Conservation (phyloP, 2,113 vertebrate species). For the Pelmatolapia mariae region DNA sequence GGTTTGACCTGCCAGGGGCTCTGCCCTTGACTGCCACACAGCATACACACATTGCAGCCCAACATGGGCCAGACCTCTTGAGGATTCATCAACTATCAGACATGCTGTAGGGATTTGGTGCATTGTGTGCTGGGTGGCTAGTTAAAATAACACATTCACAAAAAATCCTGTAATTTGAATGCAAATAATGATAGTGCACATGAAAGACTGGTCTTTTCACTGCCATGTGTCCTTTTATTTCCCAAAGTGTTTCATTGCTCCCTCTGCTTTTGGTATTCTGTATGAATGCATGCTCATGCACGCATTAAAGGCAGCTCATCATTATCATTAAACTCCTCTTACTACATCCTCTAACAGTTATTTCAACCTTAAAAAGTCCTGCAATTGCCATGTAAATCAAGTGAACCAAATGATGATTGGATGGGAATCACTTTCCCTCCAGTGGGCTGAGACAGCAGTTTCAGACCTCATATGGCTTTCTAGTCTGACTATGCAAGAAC, state of each 20-base stretch:
- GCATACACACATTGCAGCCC: neutral
- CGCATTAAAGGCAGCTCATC: accelerated
- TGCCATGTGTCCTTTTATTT: neutral
- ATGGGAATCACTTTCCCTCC: neutral
- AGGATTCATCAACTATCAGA: neutral
- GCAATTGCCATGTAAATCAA: neutral
- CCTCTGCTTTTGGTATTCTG: neutral
- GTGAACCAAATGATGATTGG: neutral
- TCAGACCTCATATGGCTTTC: neutral
- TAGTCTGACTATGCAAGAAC: neutral
- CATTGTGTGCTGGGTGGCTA: accelerated
- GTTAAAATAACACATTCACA: neutral
- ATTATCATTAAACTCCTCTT: neutral
- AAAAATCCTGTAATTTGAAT: neutral
- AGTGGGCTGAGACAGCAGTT: neutral
- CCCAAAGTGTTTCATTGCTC: neutral
- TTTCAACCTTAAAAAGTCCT: neutral
- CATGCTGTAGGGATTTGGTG: neutral
- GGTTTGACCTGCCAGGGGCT: neutral
- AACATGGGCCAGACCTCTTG: neutral
- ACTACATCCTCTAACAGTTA: neutral
- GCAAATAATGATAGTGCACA: neutral
- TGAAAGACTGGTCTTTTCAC: neutral
- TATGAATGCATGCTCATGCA: neutral
- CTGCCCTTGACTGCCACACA: neutral